Conservation (phyloP, 2,113 vertebrate genomes). For the Istiophorus platypterus region DNA sequence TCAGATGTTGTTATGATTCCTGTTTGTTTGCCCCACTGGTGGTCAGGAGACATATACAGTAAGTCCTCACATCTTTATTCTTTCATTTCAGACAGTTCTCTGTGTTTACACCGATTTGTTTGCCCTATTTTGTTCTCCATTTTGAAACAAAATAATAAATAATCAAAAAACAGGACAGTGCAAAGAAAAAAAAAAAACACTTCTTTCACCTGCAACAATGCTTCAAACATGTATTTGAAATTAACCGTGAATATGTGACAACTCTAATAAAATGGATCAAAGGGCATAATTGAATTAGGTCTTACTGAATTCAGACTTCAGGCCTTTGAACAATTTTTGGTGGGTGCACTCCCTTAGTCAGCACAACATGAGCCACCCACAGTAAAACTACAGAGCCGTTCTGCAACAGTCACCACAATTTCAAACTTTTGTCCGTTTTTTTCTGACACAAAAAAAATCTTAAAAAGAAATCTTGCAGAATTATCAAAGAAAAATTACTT, state of each 20-base stretch:
- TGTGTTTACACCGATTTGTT: constrained; percentile 6
- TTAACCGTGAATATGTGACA: constrained; percentile 61
- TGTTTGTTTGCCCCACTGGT: constrained; percentile 67
- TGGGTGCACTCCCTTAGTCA: constrained; percentile 59
- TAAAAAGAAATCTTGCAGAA: constrained; percentile 9
- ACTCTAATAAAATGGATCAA: constrained; percentile 66
- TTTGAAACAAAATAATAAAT: not conserved
- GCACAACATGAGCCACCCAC: constrained; percentile 61
- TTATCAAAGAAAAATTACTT: not conserved
- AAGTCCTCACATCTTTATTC: constrained; percentile 21
- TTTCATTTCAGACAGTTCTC: constrained; percentile 10
- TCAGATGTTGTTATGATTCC: constrained; percentile 64
- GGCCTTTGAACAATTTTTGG: constrained; percentile 51
- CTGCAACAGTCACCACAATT: constrained; percentile 27
- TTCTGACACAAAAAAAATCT: constrained; percentile 15
- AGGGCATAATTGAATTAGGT: constrained; percentile 40
- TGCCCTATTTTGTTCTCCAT: not conserved
- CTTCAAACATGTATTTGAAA: constrained; percentile 53
- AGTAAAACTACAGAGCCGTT: constrained; percentile 6
- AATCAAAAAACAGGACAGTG: constrained; percentile 23
- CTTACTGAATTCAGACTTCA: constrained; percentile 39
- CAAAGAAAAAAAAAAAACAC: not conserved
- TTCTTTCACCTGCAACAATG: constrained; percentile 17
- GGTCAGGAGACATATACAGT: constrained; percentile 35
- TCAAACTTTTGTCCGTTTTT: constrained; percentile 44